These are phyloP conservation scores for Drosophila bocqueti DNA, from an alignment of 1,140 invertebrate species.

Conservation along the genomic window DNA sequence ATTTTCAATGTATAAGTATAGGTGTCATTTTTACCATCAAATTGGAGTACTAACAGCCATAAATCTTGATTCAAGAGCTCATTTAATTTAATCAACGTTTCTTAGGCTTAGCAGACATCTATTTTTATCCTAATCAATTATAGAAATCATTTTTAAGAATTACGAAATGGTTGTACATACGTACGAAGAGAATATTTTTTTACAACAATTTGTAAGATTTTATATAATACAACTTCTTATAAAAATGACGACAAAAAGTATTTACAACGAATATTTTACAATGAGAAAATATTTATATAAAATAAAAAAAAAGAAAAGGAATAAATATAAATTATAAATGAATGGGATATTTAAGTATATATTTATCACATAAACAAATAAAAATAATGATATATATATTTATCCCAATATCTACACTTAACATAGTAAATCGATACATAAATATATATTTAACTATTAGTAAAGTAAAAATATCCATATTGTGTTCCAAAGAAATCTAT, in stretches of 20 bases:
- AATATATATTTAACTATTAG: constrained; percentile 39
- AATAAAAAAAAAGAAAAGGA: constrained; percentile 12
- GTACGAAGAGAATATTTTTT: constrained; percentile 63
- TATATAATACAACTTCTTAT: constrained; percentile 59
- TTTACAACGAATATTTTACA: constrained; percentile 80
- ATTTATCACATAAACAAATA: constrained; percentile 7
- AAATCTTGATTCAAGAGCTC: background rate
- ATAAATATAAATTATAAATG: constrained; percentile 14
- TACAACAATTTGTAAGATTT: constrained; percentile 66
- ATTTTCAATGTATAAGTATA: background rate
- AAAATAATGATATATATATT: constrained; percentile 38
- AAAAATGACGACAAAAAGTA: constrained; percentile 50
- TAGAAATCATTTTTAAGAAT: constrained; percentile 14
- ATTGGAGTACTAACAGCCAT: background rate
- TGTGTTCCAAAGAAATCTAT: constrained; percentile 68
- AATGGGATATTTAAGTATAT: constrained; percentile 17
- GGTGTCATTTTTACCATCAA: background rate
- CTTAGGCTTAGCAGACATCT: background rate
- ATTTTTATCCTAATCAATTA: constrained; percentile 1
- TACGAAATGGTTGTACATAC: constrained; percentile 28
- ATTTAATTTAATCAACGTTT: background rate
- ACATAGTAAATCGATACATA: constrained; percentile 13
- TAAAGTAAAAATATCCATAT: constrained; percentile 72
- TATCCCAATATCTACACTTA: constrained; percentile 29
- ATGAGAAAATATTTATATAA: constrained; percentile 28